Evolutionary conservation across 2,797 vertebrate genomes (phyloP), one percentile per base, ranked within the genome.

Genomic region (Cephalopachus bancanus): DNA sequence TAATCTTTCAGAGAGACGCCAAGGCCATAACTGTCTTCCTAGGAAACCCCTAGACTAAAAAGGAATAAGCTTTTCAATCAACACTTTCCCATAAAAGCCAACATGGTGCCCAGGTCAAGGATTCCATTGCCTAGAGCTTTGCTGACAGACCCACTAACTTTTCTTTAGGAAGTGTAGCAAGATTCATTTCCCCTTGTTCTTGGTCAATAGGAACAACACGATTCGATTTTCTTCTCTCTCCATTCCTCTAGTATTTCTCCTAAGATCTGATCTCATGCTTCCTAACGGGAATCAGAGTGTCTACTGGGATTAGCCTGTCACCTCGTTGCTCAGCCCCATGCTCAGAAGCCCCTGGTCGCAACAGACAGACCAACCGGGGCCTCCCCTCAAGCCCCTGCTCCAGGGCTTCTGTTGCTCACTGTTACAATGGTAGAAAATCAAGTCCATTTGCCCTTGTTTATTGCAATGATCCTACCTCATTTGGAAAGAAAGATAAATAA

Each of bases 131-230:
- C 71, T 55, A 96, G 91, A 85, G 69, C 30, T 98, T 94, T 95
- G 98, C 79, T 98, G 98, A 98, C 95, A 98, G 98, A 97, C 62
- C 1, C 17, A 51, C 80, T 94, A 95, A 96, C 96, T 98, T 98
- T 88, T 87, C 10, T 97, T 93, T 89, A 79, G 69, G 37, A 95
- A 88, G 30, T 94, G 51, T 26, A 95, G 72, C 81, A 97, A 93
- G 85, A 91, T 84, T 94, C 59, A 94, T 96, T 97, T 97, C 91
- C 81, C 69, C 60, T 97, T 79, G 17, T 96, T 96, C 76, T 96
- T 83, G n/a, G 22, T 95, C 86, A 97, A 67, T 60, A 96, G 95
- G 89, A 94, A 96, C 15, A 81, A 93, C n/a, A 91, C 88, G 76
- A 10, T 89, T 76, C 64, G 24, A 93, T 96, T 94, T n/a, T 15